Base-by-base conservation (phyloP, 2,113 vertebrate genomes). In the Petrocephalus microphthalmus region DNA sequence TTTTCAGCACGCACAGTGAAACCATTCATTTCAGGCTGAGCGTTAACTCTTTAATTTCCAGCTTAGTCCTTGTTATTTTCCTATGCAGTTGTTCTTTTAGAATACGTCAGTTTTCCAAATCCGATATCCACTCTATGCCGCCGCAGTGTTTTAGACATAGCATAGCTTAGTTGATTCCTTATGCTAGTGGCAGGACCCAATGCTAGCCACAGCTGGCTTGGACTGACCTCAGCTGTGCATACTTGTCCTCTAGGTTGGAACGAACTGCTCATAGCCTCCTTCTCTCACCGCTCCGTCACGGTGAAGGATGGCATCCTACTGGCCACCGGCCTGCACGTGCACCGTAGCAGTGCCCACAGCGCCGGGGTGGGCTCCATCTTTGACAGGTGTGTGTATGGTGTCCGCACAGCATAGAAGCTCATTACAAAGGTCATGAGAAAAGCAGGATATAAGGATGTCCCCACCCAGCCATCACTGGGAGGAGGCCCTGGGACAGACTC, bases 321-420 rank as follows among this genome's bases (percentile, higher is more conserved):
- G 92, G 98, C 97, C 89, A 99, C 97, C 0, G 98, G 98, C 5
- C 94, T 99, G 54, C 98, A 99, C 25, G 60, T 67, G 60, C 60
- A 67, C 25, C 60, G 60, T 67, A 67, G 25, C 60, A 67, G 60
- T 29, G 98, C 98, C 57, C 98, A 99, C 93, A 98, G 97, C 0
- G 98, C 98, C 0, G 98, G 98, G 0, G 98, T 99, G 13, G 98
- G 98, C 87, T 99, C 98, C 92, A 98, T 99, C 91, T 99, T 99
- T 1, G 98, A 99, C 94, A 97, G 98, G 98, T 98, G 87, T 0
- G 6, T 88, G 82, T 71, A 19, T 52, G 29, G 53, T 7, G 13
- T 45, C 29, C 15, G 37, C 74, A 22, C 29, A 19, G 37, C 17
- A 3, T 54, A 84, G 29, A 86, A 82, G 56, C 42, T 84, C 53